A percentile compares a stretch with the other conserved stretches of the same genome.
Conservation (phyloP, 2,797 vertebrate species). For the Macropus fuliginosus region DNA sequence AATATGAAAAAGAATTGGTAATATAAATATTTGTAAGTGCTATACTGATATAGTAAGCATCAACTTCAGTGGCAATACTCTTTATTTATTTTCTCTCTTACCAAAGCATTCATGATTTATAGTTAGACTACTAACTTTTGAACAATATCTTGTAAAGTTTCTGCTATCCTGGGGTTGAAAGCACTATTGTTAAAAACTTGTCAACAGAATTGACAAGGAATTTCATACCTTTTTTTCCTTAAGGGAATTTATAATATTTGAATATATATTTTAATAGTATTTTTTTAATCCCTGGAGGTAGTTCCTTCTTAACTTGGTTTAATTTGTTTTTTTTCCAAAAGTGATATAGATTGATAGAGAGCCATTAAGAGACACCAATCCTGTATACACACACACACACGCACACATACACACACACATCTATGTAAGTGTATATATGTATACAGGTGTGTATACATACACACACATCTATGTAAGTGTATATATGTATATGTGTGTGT, state of each 20-base stretch:
- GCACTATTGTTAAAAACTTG: background rate
- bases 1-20: background rate
- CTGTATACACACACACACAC: slow-evolving; percentile 4
- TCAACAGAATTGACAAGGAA: slow-evolving; percentile 11
- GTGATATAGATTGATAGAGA: background rate
- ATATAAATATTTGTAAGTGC: background rate
- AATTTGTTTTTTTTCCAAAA: background rate
- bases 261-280: background rate
- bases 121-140: slow-evolving; percentile 25
- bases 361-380: background rate
- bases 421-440: no score
- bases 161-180: background rate
- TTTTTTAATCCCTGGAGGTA: background rate
- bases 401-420: background rate
- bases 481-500: no score
- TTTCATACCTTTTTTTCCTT: background rate
- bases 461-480: background rate
- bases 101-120: background rate
- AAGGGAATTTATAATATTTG: background rate
- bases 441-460: no score
- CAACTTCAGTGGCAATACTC: background rate
- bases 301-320: background rate
- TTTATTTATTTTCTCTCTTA: background rate
- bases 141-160: background rate
- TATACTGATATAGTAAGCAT: background rate